Base-by-base conservation (phyloP, 1,140 invertebrate genomes). In the Drosophila pallidifrons region DNA sequence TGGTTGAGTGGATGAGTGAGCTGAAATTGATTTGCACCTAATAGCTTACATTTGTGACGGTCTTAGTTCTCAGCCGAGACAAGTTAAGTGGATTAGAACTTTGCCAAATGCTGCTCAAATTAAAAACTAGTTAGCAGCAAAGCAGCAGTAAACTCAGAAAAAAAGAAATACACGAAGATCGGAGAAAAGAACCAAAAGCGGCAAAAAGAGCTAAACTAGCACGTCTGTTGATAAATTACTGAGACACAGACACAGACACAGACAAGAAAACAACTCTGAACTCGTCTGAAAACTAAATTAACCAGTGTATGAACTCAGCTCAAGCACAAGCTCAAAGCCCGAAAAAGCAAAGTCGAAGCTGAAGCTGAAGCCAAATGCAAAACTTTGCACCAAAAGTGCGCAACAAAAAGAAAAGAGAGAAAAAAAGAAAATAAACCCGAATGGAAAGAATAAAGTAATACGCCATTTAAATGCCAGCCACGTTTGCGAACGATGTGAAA, bases 401-500 rank as follows among this genome's bases (percentile, higher is more conserved):
- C 67, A 69, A 58, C 73, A 52, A n/a, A 52, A 41, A 38, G 13
- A 35, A 28, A 43, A 67, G 46, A 28, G 57, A 65, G 15, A 57
- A 61, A 64, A 64, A 28, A 64, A 35, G 32, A 45, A 38, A 57
- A 47, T 11, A 43, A 65, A 55, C 8, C 20, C 61, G 35, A 25
- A 47, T 52, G 47, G 30, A 35, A 28, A 46, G 35, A 35, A 54
- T 64, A 49, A 74, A 60, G 46, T 67, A 72, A 72, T 58, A 43
- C 59, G 46, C 49, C 61, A 87, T 86, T 87, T 66, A 66, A 86
- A 86, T 86, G 79, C 79, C 46, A 68, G 65, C 67, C 82, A 86
- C 82, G 82, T 86, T 65, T 64, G 2, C 43, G 65, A 79, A 86
- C 57, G 75, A 82, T 79, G 82, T 82, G 82, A 79, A 81, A 86